A percentile compares a stretch with the other conserved stretches of the same genome.
Evolutionary conservation across 1,140 invertebrate species (phyloP).

Genomic region (Diabrotica undecimpunctata): DNA sequence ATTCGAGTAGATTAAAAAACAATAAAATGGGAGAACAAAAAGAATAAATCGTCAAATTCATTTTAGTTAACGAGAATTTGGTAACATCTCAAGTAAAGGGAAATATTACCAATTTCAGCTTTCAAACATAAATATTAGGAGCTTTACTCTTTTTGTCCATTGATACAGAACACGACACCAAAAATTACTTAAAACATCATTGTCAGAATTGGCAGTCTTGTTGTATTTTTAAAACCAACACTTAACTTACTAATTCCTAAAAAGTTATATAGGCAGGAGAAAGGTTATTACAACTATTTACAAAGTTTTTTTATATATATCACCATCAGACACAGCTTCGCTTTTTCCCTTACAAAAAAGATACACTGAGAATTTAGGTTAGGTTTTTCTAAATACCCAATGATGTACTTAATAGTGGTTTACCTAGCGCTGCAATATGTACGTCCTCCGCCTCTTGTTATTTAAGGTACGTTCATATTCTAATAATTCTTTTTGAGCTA

Average conservation of each 20-base stretch:
- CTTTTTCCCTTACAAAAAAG: conserved; percentile 21
- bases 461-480: conserved; percentile 42
- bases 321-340: conserved; percentile 39
- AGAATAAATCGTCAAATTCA: no score
- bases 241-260: conserved; percentile 23
- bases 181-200: no score
- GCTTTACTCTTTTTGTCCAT: no score
- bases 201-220: conserved; percentile 28
- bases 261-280: conserved; percentile 27
- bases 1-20: no score
- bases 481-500: conserved; percentile 45
- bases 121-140: no score
- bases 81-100: no score
- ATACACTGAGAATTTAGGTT: neutral
- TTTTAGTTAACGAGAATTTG: no score
- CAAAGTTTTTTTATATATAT: conserved; percentile 26
- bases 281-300: conserved; percentile 31
- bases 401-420: conserved; percentile 1
- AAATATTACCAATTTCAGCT: no score
- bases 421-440: conserved; percentile 28
- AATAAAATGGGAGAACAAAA: no score
- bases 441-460: conserved; percentile 38
- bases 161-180: no score
- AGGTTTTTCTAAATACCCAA: neutral
- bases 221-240: conserved; percentile 22